Evolutionary conservation across 2,797 vertebrate genomes (phyloP).

Genomic region (Phalanger gymnotis): DNA sequence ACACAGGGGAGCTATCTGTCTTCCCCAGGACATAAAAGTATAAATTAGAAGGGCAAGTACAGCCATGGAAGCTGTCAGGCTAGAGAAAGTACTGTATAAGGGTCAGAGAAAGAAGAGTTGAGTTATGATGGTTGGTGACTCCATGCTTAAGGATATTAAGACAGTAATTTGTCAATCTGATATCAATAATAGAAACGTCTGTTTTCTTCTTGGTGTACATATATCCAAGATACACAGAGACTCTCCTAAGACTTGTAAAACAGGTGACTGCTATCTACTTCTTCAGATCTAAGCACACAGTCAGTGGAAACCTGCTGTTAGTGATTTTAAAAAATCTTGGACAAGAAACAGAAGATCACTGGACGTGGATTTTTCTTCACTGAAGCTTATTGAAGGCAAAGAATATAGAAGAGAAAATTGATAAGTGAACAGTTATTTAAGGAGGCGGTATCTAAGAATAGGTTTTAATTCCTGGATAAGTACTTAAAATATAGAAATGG

Average conservation of each 20-base stretch:
- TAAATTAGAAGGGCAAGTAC: not conserved
- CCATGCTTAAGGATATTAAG: not conserved
- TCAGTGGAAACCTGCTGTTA: not conserved
- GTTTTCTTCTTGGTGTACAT: not conserved
- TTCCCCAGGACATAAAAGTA: not conserved
- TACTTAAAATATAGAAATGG: not conserved
- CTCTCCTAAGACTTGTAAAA: not conserved
- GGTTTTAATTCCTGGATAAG: not conserved
- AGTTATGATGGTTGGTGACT: not conserved
- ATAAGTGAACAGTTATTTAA: not conserved
- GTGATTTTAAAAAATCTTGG: not conserved
- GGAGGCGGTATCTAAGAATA: not conserved
- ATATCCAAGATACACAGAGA: not conserved
- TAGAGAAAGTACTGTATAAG: not conserved
- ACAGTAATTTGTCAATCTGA: not conserved
- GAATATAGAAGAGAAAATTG: not conserved
- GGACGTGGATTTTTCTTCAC: not conserved
- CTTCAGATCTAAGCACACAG: not conserved
- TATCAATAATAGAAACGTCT: not conserved
- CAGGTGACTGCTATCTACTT: not conserved
- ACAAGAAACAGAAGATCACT: not conserved
- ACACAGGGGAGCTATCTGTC: not conserved
- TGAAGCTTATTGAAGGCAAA: not conserved
- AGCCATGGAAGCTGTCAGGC: not conserved
- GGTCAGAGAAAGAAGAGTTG: not conserved